Evolutionary conservation across 2,888 invertebrate species (phyloP), one percentile per base, ranked within the genome.

Genomic region (Ophion slaviceki): DNA sequence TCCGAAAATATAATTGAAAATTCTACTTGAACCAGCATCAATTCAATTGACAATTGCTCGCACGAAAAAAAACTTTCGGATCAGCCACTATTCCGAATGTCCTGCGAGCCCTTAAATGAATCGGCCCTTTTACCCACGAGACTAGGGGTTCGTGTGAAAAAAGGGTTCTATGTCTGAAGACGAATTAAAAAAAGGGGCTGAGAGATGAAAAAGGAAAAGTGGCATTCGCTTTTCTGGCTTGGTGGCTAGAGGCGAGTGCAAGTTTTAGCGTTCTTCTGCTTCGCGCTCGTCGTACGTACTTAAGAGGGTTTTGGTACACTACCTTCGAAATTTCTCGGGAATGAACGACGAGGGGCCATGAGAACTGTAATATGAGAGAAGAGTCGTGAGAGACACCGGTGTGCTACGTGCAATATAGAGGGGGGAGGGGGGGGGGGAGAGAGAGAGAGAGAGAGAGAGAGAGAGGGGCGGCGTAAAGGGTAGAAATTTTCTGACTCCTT

Each of bases 251-350:
- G 17, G 53, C 77, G 57, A 62, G 40, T 24, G 45, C 45, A 40
- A 67, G 68, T 62, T 66, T 59, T 62, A 24, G 24, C 20, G 64
- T 66, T 75, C 62, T 36, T 14, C 28, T 32, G 71, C 62, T 74
- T 66, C 66, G 24, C 66, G 57, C 57, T 3, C 24, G 53, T 17
- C 17, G 53, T n/a, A 62, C 53, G 53, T n/a, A 62, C 71, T 45
- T 68, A 64, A 67, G 76, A 45, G 71, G 66, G 61, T 66, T 62
- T 80, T 53, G 36, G 67, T 80, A 67, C 47, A 62, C 61, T 32
- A 28, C 74, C 68, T 57, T 64, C 77, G 77, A 76, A 85, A 77
- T 85, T 81, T 72, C 45, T 67, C 28, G 53, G 67, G 68, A 66
- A 81, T 59, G 76, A 59, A 53, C 76, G 71, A 53, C 20, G n/a